Evolutionary conservation across 2,888 invertebrate species (phyloP).

Genomic region (Mystacides longicornis): DNA sequence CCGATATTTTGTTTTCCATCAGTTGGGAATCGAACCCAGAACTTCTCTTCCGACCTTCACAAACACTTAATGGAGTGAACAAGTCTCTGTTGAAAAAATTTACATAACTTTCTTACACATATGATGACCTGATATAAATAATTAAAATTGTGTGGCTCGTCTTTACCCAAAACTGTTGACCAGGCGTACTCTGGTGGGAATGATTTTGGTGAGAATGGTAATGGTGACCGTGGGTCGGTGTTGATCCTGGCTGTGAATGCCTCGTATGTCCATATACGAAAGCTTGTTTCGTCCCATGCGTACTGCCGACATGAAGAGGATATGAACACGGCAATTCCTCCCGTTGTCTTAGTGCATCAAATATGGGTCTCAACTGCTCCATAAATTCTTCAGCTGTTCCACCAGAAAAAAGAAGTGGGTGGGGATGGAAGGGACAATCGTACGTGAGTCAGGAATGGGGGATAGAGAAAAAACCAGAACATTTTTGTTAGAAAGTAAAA

Average conservation of each 20-base stretch:
- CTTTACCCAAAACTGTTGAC: conserved; percentile 67
- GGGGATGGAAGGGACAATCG: background rate
- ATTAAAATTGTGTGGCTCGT: background rate
- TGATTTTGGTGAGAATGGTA: conserved; percentile 55
- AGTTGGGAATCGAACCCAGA: too few species aligned
- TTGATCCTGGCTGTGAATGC: conserved; percentile 56
- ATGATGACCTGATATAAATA: too few species aligned
- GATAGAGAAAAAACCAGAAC: background rate
- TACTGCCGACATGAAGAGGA: conserved; percentile 76
- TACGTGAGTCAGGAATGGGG: background rate
- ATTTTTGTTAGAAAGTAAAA: background rate
- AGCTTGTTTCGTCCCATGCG: conserved; percentile 54
- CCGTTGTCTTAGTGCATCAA: conserved; percentile 86
- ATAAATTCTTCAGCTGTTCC: conserved; percentile 82
- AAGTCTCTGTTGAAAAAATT: too few species aligned
- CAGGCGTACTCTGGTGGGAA: conserved; percentile 34
- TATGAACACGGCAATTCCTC: conserved; percentile 88
- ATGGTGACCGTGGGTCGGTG: conserved; percentile 56
- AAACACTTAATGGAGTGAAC: too few species aligned
- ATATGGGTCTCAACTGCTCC: conserved; percentile 92
- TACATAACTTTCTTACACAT: too few species aligned
- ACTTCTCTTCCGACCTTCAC: too few species aligned
- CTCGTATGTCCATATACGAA: conserved; percentile 56
- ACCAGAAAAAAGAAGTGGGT: background rate
- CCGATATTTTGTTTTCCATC: too few species aligned